Evolutionary conservation across 2,113 vertebrate genomes (phyloP), one percentile per base, ranked within the genome.

Genomic region (Tichodroma muraria): DNA sequence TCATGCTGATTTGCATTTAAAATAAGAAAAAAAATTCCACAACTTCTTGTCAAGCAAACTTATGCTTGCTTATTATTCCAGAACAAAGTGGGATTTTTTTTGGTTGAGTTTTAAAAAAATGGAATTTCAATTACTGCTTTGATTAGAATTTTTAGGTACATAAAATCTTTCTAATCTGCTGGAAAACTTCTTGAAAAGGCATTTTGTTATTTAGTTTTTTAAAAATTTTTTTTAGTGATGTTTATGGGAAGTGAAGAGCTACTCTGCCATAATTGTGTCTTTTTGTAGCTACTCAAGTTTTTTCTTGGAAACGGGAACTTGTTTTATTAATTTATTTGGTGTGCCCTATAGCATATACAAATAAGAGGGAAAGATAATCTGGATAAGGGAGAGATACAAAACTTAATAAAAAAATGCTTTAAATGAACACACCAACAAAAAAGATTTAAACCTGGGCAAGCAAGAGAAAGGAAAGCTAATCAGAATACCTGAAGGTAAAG

Each of bases 261-360:
- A 75, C 84, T 87, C 40, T 88, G 25, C 31, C 31, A 19, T 83
- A 94, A 78, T 56, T 77, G 22, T 35, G 88, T 60, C 91, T 94
- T 97, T 96, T 96, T 84, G 89, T 88, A 75, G 85, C 76, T 87
- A 80, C 56, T 66, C 85, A 47, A 64, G 73, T 52, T 87, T 66
- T 82, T 97, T 98, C 97, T 96, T 97, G 47, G 45, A 91, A 88
- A 82, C 4, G 92, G 97, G 90, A 92, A 95, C 92, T 95, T 89
- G 91, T 96, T 93, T 90, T 96, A 96, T 96, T 97, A 96, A 95
- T 97, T 92, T 95, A 96, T 97, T 94, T 97, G 38, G 66, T 97
- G 94, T 97, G 66, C 66, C 85, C 91, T 95, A 89, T 89, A 96
- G 93, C 90, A 85, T 95, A 93, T 79, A 96, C 97, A 96, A 96